Conservation (phyloP, 1,140 invertebrate genomes). For the Uloborus diversus region DNA sequence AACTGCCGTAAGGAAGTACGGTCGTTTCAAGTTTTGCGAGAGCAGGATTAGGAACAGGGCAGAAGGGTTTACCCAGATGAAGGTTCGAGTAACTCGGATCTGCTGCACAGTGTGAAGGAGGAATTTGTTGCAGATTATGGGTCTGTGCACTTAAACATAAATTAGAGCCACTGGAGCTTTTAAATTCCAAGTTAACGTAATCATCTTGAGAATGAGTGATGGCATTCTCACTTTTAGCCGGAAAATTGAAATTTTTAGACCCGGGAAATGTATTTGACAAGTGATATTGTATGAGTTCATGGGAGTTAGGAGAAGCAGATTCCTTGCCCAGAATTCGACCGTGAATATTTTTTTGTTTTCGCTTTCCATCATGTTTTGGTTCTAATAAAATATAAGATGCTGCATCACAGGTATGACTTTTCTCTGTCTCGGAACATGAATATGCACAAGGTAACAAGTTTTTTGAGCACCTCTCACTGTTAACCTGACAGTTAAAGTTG, state of each 20-base stretch:
- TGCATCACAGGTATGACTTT: no score
- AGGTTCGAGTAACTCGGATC: slow-evolving; percentile 34
- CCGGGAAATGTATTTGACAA: not conserved
- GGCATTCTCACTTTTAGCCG: not conserved
- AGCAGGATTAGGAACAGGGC: slow-evolving; percentile 35
- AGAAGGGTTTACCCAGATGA: slow-evolving; percentile 41
- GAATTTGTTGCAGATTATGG: not conserved
- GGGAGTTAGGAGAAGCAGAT: no score
- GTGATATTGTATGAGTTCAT: no score
- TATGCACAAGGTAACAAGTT: not conserved
- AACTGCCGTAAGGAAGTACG: not conserved
- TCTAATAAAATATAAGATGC: no score
- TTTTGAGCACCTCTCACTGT: not conserved
- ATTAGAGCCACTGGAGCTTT: not conserved
- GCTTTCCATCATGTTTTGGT: no score
- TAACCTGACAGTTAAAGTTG: slow-evolving; percentile 12
- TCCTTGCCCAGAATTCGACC: no score
- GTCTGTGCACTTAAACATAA: not conserved
- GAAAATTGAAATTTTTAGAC: not conserved
- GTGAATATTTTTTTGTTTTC: no score
- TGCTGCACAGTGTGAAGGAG: not conserved
- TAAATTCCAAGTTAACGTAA: slow-evolving; percentile 44
- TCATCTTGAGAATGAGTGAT: not conserved
- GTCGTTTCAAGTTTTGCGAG: slow-evolving; percentile 1
- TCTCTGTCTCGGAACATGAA: no score